Percentiles rank a stretch among this genome's conserved stretches.
These are phyloP conservation scores for Apostichopus parvimensis DNA, from an alignment of 35 echinoderm and acorn worm species.

Conservation along the genomic window DNA sequence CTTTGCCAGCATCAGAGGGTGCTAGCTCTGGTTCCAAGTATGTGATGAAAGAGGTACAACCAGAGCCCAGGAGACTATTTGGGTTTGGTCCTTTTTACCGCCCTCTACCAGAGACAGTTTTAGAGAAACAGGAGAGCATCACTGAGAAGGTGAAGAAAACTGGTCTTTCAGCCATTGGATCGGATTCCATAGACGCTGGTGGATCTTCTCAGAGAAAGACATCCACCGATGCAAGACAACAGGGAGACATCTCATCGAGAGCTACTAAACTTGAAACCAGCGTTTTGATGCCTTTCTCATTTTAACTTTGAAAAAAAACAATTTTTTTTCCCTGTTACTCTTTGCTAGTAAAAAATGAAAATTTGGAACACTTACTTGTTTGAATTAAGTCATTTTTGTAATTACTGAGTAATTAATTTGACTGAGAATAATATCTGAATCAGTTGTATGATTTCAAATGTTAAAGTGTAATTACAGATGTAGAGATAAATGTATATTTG, in stretches of 20 bases:
- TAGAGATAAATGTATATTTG: too few relatives aligned
- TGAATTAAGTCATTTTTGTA: too few relatives aligned
- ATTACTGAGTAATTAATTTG: too few relatives aligned
- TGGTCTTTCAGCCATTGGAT: constrained; percentile 32
- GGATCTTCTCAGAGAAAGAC: background rate
- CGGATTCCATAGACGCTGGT: constrained; percentile 18
- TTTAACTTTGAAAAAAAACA: background rate
- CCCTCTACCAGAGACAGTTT: constrained; percentile 64
- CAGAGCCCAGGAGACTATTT: constrained; percentile 70
- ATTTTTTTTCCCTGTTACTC: background rate
- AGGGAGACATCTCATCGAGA: background rate
- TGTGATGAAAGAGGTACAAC: constrained; percentile 51
- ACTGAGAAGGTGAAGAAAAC: constrained; percentile 45
- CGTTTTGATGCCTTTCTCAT: constrained; percentile 45
- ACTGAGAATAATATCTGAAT: too few relatives aligned
- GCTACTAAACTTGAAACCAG: constrained; percentile 35
- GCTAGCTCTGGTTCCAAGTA: background rate
- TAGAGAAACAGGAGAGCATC: constrained; percentile 15
- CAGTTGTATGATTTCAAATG: too few relatives aligned
- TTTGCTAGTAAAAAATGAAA: too few relatives aligned
- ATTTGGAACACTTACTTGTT: too few relatives aligned
- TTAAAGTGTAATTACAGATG: too few relatives aligned
- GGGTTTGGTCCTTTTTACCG: constrained; percentile 75
- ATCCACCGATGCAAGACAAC: background rate
- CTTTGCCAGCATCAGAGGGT: background rate